Conservation (phyloP, 1,140 invertebrate species). For the Macrobrachium nipponense region DNA sequence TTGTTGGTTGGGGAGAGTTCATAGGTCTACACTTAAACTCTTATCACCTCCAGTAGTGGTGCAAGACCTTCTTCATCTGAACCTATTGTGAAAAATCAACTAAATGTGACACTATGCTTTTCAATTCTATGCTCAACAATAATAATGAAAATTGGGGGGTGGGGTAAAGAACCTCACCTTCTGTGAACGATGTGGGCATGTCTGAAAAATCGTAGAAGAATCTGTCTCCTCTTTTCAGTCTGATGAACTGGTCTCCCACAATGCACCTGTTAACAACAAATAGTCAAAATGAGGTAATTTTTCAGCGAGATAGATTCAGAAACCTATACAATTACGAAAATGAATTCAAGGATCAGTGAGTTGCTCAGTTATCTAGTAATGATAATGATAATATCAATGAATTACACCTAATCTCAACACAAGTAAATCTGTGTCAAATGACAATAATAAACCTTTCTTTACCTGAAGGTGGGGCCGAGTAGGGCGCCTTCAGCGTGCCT, state of each 20-base stretch:
- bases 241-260: conserved; percentile 82
- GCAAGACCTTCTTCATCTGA: too few relatives aligned
- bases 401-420: neutral
- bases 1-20: too few relatives aligned
- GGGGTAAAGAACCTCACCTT: too few relatives aligned
- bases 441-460: neutral
- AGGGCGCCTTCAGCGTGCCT: conserved; percentile 74
- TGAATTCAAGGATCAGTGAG: too few relatives aligned
- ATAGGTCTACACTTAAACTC: too few relatives aligned
- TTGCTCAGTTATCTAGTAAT: neutral
- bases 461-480: conserved; percentile 83
- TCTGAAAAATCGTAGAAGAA: conserved; percentile 63
- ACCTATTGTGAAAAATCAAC: too few relatives aligned
- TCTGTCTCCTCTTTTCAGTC: conserved; percentile 74
- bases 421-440: neutral
- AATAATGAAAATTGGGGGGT: too few relatives aligned
- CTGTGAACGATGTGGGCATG: conserved; percentile 46
- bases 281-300: neutral
- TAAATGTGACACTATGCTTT: too few relatives aligned
- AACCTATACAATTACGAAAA: neutral
- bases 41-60: too few relatives aligned
- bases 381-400: neutral
- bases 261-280: conserved; percentile 72
- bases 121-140: neutral
- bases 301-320: neutral